Percentiles rank a stretch among this genome's conserved stretches.
Evolutionary conservation across 2,888 invertebrate species (phyloP).

Genomic region (Osedax frankpressi): DNA sequence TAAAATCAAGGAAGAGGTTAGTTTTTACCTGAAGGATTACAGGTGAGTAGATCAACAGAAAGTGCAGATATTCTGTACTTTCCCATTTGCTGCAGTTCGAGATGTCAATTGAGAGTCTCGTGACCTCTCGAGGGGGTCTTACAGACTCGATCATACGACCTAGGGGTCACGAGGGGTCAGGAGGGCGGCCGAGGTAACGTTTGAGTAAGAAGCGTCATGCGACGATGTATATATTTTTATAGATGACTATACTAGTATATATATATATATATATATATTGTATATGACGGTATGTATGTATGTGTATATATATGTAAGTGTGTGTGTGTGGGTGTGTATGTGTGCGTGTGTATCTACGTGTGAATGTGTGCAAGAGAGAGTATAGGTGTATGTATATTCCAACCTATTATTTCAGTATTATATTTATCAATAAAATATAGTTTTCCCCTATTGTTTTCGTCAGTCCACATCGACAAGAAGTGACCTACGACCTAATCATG

Average conservation of each 20-base stretch:
- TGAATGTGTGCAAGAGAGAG: not conserved
- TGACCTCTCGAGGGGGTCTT: conserved; percentile 1
- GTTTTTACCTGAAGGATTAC: conserved; percentile 5
- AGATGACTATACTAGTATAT: too few relatives aligned
- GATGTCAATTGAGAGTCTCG: not conserved
- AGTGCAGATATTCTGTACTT: not conserved
- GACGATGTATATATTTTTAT: too few relatives aligned
- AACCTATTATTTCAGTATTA: not conserved
- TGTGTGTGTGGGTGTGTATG: not conserved
- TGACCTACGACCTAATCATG: not conserved
- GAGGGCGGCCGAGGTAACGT: too few relatives aligned
- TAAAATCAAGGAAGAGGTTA: too few relatives aligned
- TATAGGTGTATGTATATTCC: too few relatives aligned
- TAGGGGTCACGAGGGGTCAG: not conserved
- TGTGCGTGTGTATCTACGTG: too few relatives aligned
- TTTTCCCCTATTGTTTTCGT: not conserved
- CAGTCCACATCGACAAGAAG: conserved; percentile 5
- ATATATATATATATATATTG: too few relatives aligned
- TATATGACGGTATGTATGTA: too few relatives aligned
- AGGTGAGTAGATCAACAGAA: conserved; percentile 10
- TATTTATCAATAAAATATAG: not conserved
- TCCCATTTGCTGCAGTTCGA: not conserved
- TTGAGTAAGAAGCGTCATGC: too few relatives aligned
- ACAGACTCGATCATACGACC: not conserved
- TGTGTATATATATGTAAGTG: not conserved